A percentile compares a stretch with the other conserved stretches of the same genome.
Conservation (phyloP, 2,113 vertebrate species). For the Solenodon paradoxus region DNA sequence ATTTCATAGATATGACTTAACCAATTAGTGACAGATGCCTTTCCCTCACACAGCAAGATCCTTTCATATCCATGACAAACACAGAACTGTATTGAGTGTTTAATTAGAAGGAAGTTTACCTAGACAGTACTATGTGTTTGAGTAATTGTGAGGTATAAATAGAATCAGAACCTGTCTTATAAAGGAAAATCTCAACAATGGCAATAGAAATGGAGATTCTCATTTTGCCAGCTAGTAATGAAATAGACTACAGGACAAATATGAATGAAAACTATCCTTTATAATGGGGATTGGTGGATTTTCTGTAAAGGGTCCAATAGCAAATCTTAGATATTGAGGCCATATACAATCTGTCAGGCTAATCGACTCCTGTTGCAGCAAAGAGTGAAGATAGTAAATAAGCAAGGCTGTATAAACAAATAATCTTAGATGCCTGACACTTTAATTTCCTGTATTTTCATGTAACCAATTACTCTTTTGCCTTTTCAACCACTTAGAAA, state of each 20-base stretch:
- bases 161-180: neutral
- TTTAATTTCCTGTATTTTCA: neutral
- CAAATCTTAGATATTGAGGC: neutral
- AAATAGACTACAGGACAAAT: neutral
- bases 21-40: neutral
- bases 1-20: constrained; percentile 4
- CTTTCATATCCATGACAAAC: neutral
- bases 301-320: neutral
- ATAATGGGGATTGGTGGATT: neutral
- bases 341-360: neutral
- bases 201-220: neutral
- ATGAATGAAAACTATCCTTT: neutral
- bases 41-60: neutral
- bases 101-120: neutral
- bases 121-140: neutral
- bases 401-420: neutral
- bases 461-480: neutral
- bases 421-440: neutral
- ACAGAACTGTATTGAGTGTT: neutral
- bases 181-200: neutral
- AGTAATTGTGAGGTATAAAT: neutral
- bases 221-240: neutral
- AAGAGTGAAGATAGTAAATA: neutral
- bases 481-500: constrained; percentile 5
- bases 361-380: neutral